Percentiles rank a stretch among this genome's conserved stretches.
phyloP scores from a whole-genome alignment of 2,113 vertebrate genomes.

The Uria aalge region DNA sequence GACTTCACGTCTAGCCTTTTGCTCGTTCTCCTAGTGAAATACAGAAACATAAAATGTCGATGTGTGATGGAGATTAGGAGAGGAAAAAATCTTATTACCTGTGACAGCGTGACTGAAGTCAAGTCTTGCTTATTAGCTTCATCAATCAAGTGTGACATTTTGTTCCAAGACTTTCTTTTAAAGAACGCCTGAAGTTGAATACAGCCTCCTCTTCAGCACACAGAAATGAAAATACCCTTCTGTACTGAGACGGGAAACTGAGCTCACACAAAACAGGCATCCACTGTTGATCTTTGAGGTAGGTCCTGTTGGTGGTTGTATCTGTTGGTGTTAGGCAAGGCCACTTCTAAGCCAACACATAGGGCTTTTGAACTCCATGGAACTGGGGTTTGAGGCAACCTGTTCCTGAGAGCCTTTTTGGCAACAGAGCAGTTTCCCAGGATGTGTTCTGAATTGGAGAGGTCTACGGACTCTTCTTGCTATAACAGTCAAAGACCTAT shows the following conservation, averaged over 20 bases:
- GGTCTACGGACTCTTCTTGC: background rate
- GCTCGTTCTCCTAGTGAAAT: background rate
- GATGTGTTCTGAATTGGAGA: background rate
- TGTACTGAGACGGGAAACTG: background rate
- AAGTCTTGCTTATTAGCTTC: slow-evolving; percentile 14
- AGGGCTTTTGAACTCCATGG: background rate
- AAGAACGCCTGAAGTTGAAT: background rate
- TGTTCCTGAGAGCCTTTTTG: background rate
- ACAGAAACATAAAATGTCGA: background rate
- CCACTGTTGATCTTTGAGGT: background rate
- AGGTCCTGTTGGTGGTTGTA: background rate
- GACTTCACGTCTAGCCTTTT: background rate
- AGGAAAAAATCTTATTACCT: background rate
- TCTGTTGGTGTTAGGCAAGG: background rate
- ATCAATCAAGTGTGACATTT: background rate
- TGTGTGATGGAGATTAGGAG: background rate
- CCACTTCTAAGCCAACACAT: background rate
- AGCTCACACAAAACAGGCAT: background rate
- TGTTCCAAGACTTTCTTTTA: background rate
- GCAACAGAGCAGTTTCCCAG: background rate
- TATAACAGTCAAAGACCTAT: background rate
- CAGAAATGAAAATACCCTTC: background rate
- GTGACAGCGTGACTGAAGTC: slow-evolving; percentile 9
- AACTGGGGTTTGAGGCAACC: background rate
- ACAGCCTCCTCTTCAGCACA: background rate